Conservation (phyloP, 1,140 invertebrate genomes). For the Acromyrmex charruanus region DNA sequence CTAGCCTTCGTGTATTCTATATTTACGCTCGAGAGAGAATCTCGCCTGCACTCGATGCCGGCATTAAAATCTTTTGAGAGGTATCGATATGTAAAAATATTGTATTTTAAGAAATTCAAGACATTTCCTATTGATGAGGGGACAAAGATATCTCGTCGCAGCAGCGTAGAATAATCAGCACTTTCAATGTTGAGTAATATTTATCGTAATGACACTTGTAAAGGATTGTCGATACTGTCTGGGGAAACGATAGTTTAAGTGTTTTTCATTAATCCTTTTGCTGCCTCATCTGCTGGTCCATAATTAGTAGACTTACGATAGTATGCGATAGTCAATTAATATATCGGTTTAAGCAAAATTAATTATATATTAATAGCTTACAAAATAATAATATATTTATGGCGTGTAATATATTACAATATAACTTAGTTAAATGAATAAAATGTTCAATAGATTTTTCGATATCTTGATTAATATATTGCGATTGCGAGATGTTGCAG, state of each 20-base stretch:
- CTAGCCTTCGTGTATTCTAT: background rate
- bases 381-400: background rate
- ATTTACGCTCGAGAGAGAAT: conserved; percentile 6
- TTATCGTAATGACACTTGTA: background rate
- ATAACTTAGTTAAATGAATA: background rate
- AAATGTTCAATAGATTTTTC: background rate
- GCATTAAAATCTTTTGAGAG: conserved; percentile 17
- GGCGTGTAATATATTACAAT: background rate
- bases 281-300: background rate
- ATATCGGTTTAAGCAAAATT: background rate
- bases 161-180: conserved; percentile 3
- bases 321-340: background rate
- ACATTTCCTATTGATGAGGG: background rate
- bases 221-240: background rate
- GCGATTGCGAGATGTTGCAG: background rate
- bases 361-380: background rate
- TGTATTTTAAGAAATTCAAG: background rate
- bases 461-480: background rate
- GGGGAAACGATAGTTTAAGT: background rate
- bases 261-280: background rate
- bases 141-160: conserved; percentile 38
- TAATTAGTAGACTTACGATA: background rate
- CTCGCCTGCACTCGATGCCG: conserved; percentile 68
- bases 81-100: background rate
- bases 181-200: background rate